phyloP scores from a whole-genome alignment of 2,888 invertebrate genomes.

The Holacanthella duospinosa region DNA sequence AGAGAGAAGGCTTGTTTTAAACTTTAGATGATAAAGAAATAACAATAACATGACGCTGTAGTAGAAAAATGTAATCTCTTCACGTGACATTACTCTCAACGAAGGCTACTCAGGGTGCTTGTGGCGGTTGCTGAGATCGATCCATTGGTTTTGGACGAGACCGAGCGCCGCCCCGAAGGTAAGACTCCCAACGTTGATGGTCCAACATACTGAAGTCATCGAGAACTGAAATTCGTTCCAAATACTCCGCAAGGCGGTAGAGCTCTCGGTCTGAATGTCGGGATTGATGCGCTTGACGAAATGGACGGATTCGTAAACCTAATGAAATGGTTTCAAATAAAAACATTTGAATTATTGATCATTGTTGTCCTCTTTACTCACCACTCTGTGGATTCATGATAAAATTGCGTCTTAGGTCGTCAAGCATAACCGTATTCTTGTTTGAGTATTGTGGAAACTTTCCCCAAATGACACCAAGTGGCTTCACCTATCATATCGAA shows the following conservation, averaged over 20 bases:
- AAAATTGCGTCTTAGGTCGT: slow-evolving; percentile 89
- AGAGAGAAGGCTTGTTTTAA: no score
- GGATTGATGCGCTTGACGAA: slow-evolving; percentile 80
- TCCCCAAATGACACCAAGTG: slow-evolving; percentile 93
- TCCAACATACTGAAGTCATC: slow-evolving; percentile 75
- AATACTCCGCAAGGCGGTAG: slow-evolving; percentile 62
- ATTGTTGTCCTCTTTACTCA: not conserved
- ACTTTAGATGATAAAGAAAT: no score
- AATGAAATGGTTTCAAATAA: not conserved
- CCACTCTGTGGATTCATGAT: slow-evolving; percentile 95
- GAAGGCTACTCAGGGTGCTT: not conserved
- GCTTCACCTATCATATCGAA: slow-evolving; percentile 61
- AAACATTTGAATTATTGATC: no score
- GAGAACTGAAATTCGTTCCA: slow-evolving; percentile 67
- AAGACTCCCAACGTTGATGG: slow-evolving; percentile 78
- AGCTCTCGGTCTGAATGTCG: slow-evolving; percentile 73
- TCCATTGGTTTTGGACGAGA: not conserved
- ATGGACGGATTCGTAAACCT: slow-evolving; percentile 54
- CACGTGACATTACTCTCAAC: not conserved
- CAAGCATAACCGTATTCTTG: slow-evolving; percentile 95
- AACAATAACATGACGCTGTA: no score
- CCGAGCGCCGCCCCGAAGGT: slow-evolving; percentile 12
- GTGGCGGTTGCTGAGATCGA: not conserved
- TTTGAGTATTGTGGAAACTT: slow-evolving; percentile 76
- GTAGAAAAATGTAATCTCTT: not conserved